phyloP scores from a whole-genome alignment of 2,797 vertebrate genomes.

The Eulemur albifrons region DNA sequence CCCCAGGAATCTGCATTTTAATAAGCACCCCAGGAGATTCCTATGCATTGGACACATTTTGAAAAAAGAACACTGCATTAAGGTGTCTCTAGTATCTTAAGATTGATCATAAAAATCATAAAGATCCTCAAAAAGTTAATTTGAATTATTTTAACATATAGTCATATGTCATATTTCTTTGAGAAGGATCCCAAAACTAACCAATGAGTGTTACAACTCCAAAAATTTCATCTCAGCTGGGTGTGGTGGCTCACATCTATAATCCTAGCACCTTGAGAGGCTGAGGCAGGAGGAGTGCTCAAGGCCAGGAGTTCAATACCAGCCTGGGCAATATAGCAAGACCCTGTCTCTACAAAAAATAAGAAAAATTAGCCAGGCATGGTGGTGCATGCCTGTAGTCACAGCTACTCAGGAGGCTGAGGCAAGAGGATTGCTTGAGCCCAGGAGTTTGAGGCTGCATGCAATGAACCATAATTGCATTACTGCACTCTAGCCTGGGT shows the following conservation, averaged over 20 bases:
- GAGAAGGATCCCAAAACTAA: constrained; percentile 35
- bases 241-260: neutral
- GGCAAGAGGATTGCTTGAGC: neutral
- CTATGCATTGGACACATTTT: neutral
- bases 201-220: constrained; percentile 40
- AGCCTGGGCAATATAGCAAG: neutral
- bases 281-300: neutral
- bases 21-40: neutral
- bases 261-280: neutral
- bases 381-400: neutral
- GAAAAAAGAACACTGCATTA: neutral
- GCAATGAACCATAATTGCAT: neutral
- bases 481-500: neutral
- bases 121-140: neutral
- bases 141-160: constrained; percentile 45
- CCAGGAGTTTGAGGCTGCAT: neutral
- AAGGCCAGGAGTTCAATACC: neutral
- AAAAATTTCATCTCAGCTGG: neutral
- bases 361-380: neutral
- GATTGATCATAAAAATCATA: constrained; percentile 31
- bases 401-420: neutral
- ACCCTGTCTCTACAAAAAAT: neutral
- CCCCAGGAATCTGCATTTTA: neutral
- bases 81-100: neutral
- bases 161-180: neutral